Evolutionary conservation across 2,797 vertebrate species (phyloP).

Genomic region (Galaxias olidus): DNA sequence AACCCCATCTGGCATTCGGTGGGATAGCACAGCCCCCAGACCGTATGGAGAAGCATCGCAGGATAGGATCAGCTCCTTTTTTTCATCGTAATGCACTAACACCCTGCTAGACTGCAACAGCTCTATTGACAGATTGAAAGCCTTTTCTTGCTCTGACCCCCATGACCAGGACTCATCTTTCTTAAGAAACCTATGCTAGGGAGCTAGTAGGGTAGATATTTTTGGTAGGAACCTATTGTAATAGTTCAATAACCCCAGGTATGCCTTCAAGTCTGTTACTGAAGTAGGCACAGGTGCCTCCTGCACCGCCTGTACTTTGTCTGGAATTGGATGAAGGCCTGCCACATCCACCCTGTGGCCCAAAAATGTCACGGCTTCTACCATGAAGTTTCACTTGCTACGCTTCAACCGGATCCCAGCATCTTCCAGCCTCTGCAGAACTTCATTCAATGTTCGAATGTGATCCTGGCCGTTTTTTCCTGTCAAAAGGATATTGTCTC

Average conservation of each 20-base stretch:
- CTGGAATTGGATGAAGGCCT: no score
- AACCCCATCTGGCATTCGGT: background rate
- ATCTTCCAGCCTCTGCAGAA: slow-evolving; percentile 2
- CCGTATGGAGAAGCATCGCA: slow-evolving; percentile 9
- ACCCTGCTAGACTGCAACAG: slow-evolving; percentile 8
- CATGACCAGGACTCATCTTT: slow-evolving; percentile 19
- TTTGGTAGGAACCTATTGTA: slow-evolving; percentile 16
- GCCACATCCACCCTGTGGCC: slow-evolving; percentile 14
- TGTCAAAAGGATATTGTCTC: slow-evolving; percentile 35
- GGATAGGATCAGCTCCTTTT: background rate
- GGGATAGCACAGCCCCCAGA: slow-evolving; percentile 3
- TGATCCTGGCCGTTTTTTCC: slow-evolving; percentile 10
- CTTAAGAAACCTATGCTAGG: slow-evolving; percentile 8
- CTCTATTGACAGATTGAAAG: slow-evolving; percentile 12
- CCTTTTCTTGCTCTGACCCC: background rate
- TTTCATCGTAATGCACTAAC: slow-evolving; percentile 17
- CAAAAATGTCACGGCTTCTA: background rate
- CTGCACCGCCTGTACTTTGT: slow-evolving; percentile 3
- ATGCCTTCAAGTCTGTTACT: background rate
- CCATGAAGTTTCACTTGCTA: slow-evolving; percentile 10
- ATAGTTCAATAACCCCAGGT: slow-evolving; percentile 5
- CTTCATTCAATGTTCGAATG: slow-evolving; percentile 3
- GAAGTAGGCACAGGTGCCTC: background rate
- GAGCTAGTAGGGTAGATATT: slow-evolving; percentile 3
- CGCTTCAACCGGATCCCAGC: slow-evolving; percentile 7